phyloP scores from a whole-genome alignment of 2,888 invertebrate species.

The Caradrina clavipalpis region DNA sequence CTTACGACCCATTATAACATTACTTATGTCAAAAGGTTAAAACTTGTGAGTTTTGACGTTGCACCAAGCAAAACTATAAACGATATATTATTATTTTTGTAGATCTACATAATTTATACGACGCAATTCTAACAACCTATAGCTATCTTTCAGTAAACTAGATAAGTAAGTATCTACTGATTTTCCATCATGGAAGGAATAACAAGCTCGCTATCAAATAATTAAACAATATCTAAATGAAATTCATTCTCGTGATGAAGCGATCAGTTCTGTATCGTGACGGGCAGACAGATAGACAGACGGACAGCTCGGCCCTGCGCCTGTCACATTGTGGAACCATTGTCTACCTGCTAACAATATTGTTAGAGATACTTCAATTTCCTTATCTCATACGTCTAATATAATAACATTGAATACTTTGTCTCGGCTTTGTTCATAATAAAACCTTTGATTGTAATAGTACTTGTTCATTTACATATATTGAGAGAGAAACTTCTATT shows the following conservation, averaged over 20 bases:
- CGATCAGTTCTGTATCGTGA: slow-evolving; percentile 76
- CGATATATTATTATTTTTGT: slow-evolving; percentile 28
- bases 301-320: slow-evolving; percentile 68
- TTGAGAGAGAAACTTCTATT: slow-evolving; percentile 45
- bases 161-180: not conserved
- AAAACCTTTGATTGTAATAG: slow-evolving; percentile 25
- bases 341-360: slow-evolving; percentile 61
- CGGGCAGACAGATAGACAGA: slow-evolving; percentile 72
- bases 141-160: slow-evolving; percentile 3
- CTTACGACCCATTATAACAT: no score
- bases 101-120: slow-evolving; percentile 7
- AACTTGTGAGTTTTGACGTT: slow-evolving; percentile 42
- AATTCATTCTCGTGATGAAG: slow-evolving; percentile 77
- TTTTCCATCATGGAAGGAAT: slow-evolving; percentile 17
- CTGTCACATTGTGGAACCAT: slow-evolving; percentile 60
- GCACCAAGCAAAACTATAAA: slow-evolving; percentile 14
- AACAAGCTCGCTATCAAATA: slow-evolving; percentile 43
- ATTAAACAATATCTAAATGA: slow-evolving; percentile 55
- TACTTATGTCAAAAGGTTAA: slow-evolving; percentile 23
- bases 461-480: slow-evolving; percentile 41
- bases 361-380: slow-evolving; percentile 52
- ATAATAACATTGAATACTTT: slow-evolving; percentile 46
- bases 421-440: slow-evolving; percentile 28
- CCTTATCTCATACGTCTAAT: slow-evolving; percentile 50
- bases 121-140: not conserved